phyloP scores from a whole-genome alignment of 2,113 vertebrate species.

The Heterotilapia buettikoferi region DNA sequence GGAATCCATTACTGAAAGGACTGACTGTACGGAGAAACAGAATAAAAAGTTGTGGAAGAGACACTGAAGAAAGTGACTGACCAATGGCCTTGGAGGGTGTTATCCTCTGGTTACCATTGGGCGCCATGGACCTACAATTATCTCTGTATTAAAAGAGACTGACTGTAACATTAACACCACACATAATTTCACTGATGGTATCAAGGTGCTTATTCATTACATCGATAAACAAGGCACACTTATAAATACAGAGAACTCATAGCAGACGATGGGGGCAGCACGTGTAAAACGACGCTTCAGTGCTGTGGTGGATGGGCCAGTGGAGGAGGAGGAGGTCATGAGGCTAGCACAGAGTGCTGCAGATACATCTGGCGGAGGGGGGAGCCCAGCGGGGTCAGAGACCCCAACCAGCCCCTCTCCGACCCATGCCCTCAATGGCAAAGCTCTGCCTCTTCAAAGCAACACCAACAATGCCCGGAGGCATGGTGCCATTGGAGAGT shows the following conservation, averaged over 20 bases:
- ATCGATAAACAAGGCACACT: not conserved
- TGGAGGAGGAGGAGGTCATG: constrained; percentile 78
- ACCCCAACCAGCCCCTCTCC: constrained; percentile 48
- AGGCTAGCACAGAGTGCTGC: constrained; percentile 72
- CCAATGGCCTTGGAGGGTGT: not conserved
- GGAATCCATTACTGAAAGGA: not conserved
- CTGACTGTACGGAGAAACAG: not conserved
- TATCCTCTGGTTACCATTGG: not conserved
- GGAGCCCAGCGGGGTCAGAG: constrained; percentile 37
- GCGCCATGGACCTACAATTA: not conserved
- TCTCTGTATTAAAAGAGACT: constrained; percentile 5
- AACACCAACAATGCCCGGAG: constrained; percentile 54
- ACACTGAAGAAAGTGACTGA: constrained; percentile 6
- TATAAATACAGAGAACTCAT: not conserved
- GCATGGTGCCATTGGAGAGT: constrained; percentile 44
- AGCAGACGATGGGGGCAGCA: constrained; percentile 67
- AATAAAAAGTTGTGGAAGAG: not conserved
- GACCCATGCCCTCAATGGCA: constrained; percentile 63
- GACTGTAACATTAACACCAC: not conserved
- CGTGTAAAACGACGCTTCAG: constrained; percentile 78
- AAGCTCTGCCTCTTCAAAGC: constrained; percentile 53
- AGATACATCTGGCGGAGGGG: constrained; percentile 52
- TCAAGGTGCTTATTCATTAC: not conserved
- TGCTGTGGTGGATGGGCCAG: constrained; percentile 72
- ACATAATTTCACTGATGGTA: not conserved